phyloP scores from a whole-genome alignment of 2,888 invertebrate species.

The Creontiades dilutus region DNA sequence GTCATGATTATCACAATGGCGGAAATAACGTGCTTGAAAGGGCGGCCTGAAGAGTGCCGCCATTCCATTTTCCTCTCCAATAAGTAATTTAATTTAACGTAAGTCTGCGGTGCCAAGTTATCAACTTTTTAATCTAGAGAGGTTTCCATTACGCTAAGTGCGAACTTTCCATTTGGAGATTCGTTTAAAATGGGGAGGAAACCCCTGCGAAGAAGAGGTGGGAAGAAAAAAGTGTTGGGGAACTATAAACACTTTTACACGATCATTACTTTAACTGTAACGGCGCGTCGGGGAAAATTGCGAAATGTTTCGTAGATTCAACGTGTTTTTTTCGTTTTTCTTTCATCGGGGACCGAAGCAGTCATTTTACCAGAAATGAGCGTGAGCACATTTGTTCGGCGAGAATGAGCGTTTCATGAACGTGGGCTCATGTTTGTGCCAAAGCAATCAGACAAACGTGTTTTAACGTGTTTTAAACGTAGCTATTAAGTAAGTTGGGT shows the following conservation, averaged over 20 bases:
- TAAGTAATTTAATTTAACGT: conserved; percentile 71
- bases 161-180: conserved; percentile 71
- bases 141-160: conserved; percentile 71
- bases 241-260: conserved; percentile 68
- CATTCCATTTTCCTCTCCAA: conserved; percentile 70
- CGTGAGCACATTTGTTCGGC: no score
- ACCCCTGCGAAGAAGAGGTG: not conserved
- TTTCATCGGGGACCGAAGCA: not conserved
- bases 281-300: conserved; percentile 8
- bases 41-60: conserved; percentile 49
- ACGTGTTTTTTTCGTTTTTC: not conserved
- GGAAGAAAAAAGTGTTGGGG: not conserved
- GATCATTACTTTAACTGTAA: conserved; percentile 61
- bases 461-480: no score
- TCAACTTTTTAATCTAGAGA: conserved; percentile 72
- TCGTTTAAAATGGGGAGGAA: conserved; percentile 61
- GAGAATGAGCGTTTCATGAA: no score
- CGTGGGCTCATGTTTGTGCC: no score
- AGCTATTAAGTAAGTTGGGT: no score
- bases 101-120: conserved; percentile 71
- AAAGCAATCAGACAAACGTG: no score
- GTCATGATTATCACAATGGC: conserved; percentile 70
- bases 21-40: conserved; percentile 65
- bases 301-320: not conserved
- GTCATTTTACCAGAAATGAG: not conserved